Conservation (phyloP, 1,140 invertebrate species). For the Littorina saxatilis region DNA sequence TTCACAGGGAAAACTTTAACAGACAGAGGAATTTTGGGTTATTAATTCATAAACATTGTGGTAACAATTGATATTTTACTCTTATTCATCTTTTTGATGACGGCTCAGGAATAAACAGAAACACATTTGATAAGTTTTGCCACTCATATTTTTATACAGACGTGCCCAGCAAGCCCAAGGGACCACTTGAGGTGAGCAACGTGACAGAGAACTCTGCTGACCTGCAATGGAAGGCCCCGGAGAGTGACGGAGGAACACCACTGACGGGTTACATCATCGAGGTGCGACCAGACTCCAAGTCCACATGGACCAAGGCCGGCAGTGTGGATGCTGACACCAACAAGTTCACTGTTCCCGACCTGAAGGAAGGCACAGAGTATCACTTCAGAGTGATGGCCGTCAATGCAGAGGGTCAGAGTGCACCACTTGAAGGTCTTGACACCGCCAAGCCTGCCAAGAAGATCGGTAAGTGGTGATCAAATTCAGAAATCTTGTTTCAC, state of each 20-base stretch:
- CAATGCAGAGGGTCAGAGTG: slow-evolving; percentile 94
- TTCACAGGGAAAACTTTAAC: too few species aligned
- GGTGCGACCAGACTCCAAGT: slow-evolving; percentile 79
- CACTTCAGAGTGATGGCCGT: slow-evolving; percentile 80
- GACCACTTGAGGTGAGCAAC: slow-evolving; percentile 56
- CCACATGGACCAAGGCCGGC: slow-evolving; percentile 91
- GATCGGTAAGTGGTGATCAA: slow-evolving; percentile 81
- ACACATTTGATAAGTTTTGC: too few species aligned
- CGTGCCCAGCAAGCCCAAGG: slow-evolving; percentile 51
- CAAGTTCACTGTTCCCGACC: slow-evolving; percentile 51
- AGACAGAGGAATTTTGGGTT: too few species aligned
- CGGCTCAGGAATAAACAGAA: too few species aligned
- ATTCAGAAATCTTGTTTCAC: too few species aligned
- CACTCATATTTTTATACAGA: too few species aligned
- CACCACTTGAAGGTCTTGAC: slow-evolving; percentile 90
- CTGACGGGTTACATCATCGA: slow-evolving; percentile 70
- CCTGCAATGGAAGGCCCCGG: slow-evolving; percentile 68
- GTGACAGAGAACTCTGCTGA: slow-evolving; percentile 57
- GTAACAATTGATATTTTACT: neutral
- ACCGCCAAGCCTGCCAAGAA: slow-evolving; percentile 95
- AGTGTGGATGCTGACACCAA: slow-evolving; percentile 76
- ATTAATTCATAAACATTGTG: neutral
- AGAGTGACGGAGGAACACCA: slow-evolving; percentile 66
- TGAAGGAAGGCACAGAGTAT: slow-evolving; percentile 60
- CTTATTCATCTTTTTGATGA: neutral